Evolutionary conservation across 2,888 invertebrate species (phyloP).

Genomic region (Diploptera punctata): DNA sequence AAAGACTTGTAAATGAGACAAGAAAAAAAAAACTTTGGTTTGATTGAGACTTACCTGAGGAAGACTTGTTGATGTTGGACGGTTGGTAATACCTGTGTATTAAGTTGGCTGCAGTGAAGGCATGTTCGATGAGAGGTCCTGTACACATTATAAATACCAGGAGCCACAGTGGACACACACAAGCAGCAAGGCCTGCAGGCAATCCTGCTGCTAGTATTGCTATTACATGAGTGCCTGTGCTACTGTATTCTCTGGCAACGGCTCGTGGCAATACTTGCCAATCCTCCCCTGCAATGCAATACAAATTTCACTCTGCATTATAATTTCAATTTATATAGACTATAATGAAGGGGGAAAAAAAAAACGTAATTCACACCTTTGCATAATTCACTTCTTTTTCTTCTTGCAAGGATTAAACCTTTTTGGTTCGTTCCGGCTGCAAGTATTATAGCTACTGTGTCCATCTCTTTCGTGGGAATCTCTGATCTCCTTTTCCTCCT

Average conservation of each 20-base stretch:
- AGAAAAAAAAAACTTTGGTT: too few species aligned
- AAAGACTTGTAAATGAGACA: too few species aligned
- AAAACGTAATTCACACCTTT: too few species aligned
- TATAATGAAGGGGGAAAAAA: too few species aligned
- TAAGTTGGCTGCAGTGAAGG: slow-evolving; percentile 59
- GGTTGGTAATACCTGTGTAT: slow-evolving; percentile 64
- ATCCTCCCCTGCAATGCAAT: slow-evolving; percentile 63
- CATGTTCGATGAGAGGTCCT: slow-evolving; percentile 61
- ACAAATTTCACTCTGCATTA: too few species aligned
- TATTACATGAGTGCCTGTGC: slow-evolving; percentile 67
- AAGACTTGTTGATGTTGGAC: slow-evolving; percentile 42
- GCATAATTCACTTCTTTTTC: too few species aligned
- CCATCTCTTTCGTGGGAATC: too few species aligned
- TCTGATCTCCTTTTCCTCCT: too few species aligned
- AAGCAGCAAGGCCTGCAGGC: slow-evolving; percentile 66
- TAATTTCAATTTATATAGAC: too few species aligned
- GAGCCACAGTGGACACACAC: slow-evolving; percentile 67
- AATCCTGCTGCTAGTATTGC: slow-evolving; percentile 69
- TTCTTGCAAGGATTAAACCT: too few species aligned
- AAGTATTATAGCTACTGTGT: too few species aligned
- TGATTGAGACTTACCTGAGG: background rate
- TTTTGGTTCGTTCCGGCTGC: too few species aligned
- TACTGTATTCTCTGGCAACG: slow-evolving; percentile 64
- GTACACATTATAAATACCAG: slow-evolving; percentile 66
- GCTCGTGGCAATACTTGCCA: slow-evolving; percentile 68